Evolutionary conservation across 1,140 invertebrate genomes (phyloP).

Genomic region (Drosophila bifasciata): DNA sequence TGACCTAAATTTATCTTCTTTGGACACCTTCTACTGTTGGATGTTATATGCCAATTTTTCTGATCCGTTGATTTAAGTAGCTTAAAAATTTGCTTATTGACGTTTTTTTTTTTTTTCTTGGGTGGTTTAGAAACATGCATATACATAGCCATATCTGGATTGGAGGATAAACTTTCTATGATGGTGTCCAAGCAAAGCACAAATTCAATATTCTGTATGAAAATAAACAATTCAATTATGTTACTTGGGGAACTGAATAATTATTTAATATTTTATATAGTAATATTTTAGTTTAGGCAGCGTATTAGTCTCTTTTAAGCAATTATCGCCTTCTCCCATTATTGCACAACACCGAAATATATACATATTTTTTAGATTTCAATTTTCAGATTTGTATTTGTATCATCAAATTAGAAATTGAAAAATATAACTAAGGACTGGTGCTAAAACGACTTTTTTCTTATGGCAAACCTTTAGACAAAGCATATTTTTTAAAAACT

Average conservation of each 20-base stretch:
- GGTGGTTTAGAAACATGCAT: slow-evolving; percentile 99
- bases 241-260: too few species aligned
- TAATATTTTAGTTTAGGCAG: too few species aligned
- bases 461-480: too few species aligned
- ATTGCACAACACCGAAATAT: too few species aligned
- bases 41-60: slow-evolving; percentile 83
- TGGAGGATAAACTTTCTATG: slow-evolving; percentile 86
- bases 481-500: too few species aligned
- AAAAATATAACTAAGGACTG: too few species aligned
- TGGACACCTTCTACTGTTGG: slow-evolving; percentile 92
- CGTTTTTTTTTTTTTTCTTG: slow-evolving; percentile 91
- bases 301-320: too few species aligned
- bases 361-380: too few species aligned
- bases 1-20: slow-evolving; percentile 98
- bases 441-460: too few species aligned
- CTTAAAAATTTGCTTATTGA: slow-evolving; percentile 90
- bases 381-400: too few species aligned
- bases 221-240: slow-evolving; percentile 6
- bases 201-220: slow-evolving; percentile 92
- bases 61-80: slow-evolving; percentile 87
- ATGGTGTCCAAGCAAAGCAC: slow-evolving; percentile 96
- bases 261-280: neutral
- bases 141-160: slow-evolving; percentile 86
- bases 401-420: too few species aligned
- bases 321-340: too few species aligned